Evolutionary conservation across 1,140 invertebrate species (phyloP).

Genomic region (Drosophila nigrodunni): DNA sequence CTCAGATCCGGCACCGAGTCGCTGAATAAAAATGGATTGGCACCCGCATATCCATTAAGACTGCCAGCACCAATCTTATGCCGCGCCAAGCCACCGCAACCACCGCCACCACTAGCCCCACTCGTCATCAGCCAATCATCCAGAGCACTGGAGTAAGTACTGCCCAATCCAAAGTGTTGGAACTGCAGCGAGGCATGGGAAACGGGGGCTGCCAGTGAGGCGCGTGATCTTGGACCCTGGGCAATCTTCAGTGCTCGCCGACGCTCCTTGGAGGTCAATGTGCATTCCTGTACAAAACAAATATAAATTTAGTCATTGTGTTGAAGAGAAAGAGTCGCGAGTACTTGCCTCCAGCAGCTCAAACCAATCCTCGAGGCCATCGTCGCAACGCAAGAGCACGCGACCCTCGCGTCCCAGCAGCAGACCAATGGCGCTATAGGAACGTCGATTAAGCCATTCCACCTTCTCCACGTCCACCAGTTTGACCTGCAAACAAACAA

Average conservation of each 20-base stretch:
- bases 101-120: constrained; percentile 56
- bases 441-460: constrained; percentile 88
- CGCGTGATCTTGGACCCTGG: constrained; percentile 84
- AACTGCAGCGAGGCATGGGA: constrained; percentile 81
- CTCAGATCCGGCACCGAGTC: constrained; percentile 84
- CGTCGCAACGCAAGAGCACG: constrained; percentile 86
- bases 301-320: background rate
- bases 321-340: background rate
- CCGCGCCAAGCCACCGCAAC: constrained; percentile 58
- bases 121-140: constrained; percentile 85
- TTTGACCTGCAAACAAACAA: constrained; percentile 85
- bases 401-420: constrained; percentile 86
- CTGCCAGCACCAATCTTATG: constrained; percentile 82
- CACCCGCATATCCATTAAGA: constrained; percentile 71
- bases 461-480: constrained; percentile 88
- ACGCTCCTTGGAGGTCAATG: constrained; percentile 87
- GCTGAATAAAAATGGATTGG: constrained; percentile 82
- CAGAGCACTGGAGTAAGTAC: constrained; percentile 83
- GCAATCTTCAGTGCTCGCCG: constrained; percentile 86
- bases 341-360: constrained; percentile 85
- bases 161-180: constrained; percentile 77
- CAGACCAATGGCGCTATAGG: constrained; percentile 86
- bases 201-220: constrained; percentile 80
- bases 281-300: constrained; percentile 85
- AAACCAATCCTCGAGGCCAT: constrained; percentile 88